Conservation (phyloP, 1,140 invertebrate species). For the Lethrus apterus region DNA sequence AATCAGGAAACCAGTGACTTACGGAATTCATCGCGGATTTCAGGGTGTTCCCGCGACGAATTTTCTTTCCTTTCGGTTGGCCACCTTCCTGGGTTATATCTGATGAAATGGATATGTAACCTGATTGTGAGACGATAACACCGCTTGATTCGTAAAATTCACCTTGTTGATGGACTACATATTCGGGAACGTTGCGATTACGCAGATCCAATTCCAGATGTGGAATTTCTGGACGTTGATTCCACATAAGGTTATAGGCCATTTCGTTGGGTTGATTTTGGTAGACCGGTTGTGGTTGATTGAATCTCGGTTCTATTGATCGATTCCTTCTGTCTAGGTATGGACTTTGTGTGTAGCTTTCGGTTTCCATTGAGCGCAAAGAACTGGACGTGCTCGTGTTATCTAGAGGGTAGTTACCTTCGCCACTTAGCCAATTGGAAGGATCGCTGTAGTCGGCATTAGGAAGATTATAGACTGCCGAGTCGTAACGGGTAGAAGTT, state of each 20-base stretch:
- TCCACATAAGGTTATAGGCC: constrained; percentile 42
- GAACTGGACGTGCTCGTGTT: constrained; percentile 49
- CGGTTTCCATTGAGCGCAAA: constrained; percentile 47
- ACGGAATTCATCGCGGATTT: constrained; percentile 75
- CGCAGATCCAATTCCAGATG: constrained; percentile 40
- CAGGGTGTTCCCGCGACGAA: constrained; percentile 59
- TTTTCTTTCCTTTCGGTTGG: constrained; percentile 57
- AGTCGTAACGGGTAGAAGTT: constrained; percentile 60
- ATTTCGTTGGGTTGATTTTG: constrained; percentile 42
- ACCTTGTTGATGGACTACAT: constrained; percentile 30
- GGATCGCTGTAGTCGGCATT: constrained; percentile 50
- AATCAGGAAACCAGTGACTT: constrained; percentile 71
- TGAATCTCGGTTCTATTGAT: constrained; percentile 38
- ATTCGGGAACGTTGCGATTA: constrained; percentile 42
- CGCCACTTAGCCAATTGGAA: constrained; percentile 48
- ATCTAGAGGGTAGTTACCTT: constrained; percentile 49
- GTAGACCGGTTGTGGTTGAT: constrained; percentile 35
- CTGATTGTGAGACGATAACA: constrained; percentile 71
- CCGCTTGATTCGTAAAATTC: constrained; percentile 46
- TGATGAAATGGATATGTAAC: constrained; percentile 69
- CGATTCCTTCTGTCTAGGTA: constrained; percentile 52
- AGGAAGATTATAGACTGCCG: constrained; percentile 49
- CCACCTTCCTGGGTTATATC: constrained; percentile 53
- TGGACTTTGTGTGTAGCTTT: constrained; percentile 53
- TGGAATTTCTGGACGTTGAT: constrained; percentile 37